Percentiles rank a stretch among this genome's conserved stretches.
Conservation (phyloP, 1,140 invertebrate species). For the Drosophila fuyamai region DNA sequence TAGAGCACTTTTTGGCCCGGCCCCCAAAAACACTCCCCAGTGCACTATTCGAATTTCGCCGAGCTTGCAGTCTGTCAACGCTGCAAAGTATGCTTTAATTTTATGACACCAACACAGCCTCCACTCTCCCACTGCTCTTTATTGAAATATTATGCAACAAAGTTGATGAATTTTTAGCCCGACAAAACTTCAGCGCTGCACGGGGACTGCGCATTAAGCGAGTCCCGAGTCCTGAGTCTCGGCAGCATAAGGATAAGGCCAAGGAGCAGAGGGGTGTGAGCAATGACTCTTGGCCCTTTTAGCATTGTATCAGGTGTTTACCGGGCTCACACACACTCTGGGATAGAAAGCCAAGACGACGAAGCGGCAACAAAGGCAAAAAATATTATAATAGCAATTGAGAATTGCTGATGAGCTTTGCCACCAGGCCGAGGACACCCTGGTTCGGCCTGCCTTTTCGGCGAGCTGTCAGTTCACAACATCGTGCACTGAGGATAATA, state of each 20-base stretch:
- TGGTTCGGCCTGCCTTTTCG: slow-evolving; percentile 25
- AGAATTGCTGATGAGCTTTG: slow-evolving; percentile 83
- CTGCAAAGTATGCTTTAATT: slow-evolving; percentile 74
- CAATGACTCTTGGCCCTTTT: slow-evolving; percentile 40
- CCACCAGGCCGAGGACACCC: slow-evolving; percentile 32
- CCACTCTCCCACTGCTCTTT: slow-evolving; percentile 48
- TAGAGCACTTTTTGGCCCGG: slow-evolving; percentile 11
- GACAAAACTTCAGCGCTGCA: slow-evolving; percentile 62
- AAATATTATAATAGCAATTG: slow-evolving; percentile 84
- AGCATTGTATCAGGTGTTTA: slow-evolving; percentile 81
- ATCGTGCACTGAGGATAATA: slow-evolving; percentile 6
- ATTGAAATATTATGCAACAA: slow-evolving; percentile 84
- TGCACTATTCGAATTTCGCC: slow-evolving; percentile 64
- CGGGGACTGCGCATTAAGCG: slow-evolving; percentile 74
- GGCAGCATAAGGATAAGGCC: not conserved
- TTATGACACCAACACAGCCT: slow-evolving; percentile 59
- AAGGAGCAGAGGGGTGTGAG: slow-evolving; percentile 1
- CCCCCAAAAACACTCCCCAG: slow-evolving; percentile 68
- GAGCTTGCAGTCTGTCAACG: slow-evolving; percentile 52
- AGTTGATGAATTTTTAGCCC: slow-evolving; percentile 82
- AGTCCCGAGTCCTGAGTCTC: slow-evolving; percentile 56
- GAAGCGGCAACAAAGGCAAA: slow-evolving; percentile 52
- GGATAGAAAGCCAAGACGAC: slow-evolving; percentile 13
- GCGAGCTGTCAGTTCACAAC: slow-evolving; percentile 61
- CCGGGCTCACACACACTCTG: slow-evolving; percentile 28